phyloP scores from a whole-genome alignment of 2,888 invertebrate species.

The Caenorhabditis auriculariae region DNA sequence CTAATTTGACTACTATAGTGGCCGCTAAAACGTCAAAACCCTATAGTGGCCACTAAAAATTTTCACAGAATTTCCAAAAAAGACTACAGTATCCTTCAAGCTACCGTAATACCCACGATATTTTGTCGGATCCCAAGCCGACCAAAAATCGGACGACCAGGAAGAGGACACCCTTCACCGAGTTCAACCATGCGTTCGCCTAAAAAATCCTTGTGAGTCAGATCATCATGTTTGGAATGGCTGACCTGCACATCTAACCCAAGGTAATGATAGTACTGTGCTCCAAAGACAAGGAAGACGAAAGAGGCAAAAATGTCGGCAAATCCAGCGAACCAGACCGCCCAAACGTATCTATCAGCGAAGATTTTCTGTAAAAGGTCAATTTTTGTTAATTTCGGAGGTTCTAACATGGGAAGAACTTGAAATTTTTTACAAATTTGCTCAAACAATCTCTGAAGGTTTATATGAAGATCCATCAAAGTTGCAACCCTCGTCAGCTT shows the following conservation, averaged over 20 bases:
- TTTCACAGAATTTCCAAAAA: too few species aligned
- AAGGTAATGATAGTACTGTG: conserved; percentile 30
- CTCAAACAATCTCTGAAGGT: too few species aligned
- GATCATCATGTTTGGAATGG: neutral
- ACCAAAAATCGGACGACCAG: conserved; percentile 23
- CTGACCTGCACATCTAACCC: conserved; percentile 25
- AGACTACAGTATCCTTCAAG: neutral
- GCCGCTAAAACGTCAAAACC: too few species aligned
- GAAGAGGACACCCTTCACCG: conserved; percentile 26
- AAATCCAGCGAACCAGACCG: conserved; percentile 33
- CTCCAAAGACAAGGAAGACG: conserved; percentile 29
- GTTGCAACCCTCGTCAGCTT: too few species aligned
- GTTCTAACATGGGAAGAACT: too few species aligned
- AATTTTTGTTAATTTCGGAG: too few species aligned
- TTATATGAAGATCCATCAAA: too few species aligned
- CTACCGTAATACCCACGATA: neutral
- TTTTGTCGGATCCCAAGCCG: conserved; percentile 27
- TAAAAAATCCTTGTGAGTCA: conserved; percentile 4
- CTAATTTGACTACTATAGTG: too few species aligned
- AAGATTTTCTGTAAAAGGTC: conserved; percentile 17
- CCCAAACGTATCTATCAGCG: conserved; percentile 20
- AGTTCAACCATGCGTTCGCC: conserved; percentile 32
- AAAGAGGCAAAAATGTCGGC: conserved; percentile 36
- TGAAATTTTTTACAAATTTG: too few species aligned
- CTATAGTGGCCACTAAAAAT: too few species aligned